phyloP scores from a whole-genome alignment of 2,888 invertebrate species.

The Xestia sexstrigata region DNA sequence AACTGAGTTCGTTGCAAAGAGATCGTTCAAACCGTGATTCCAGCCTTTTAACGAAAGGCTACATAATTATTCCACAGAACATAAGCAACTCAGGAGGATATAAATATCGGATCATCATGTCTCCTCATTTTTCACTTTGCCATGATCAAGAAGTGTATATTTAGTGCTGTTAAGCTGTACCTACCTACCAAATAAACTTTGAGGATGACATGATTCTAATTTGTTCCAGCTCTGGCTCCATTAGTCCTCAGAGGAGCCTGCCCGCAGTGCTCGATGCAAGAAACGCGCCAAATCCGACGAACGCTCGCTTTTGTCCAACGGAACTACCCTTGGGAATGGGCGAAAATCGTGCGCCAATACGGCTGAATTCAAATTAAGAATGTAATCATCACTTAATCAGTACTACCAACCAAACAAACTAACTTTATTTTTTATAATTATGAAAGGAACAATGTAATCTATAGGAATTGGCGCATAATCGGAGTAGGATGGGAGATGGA shows the following conservation, averaged over 20 bases:
- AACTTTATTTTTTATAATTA: conserved; percentile 37
- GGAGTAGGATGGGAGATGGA: background rate
- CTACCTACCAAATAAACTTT: background rate
- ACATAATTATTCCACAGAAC: background rate
- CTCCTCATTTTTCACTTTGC: background rate
- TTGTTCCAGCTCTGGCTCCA: conserved; percentile 93
- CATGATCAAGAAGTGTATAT: background rate
- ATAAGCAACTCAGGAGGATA: background rate
- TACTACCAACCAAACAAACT: conserved; percentile 39
- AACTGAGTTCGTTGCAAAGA: background rate
- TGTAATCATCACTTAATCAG: conserved; percentile 2
- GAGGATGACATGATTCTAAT: background rate
- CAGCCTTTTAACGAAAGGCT: background rate
- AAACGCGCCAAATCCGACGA: conserved; percentile 93
- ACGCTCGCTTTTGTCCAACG: conserved; percentile 94
- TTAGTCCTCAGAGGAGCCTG: conserved; percentile 94
- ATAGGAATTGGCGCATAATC: conserved; percentile 28
- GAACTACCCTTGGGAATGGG: conserved; percentile 95
- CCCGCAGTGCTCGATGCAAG: conserved; percentile 92
- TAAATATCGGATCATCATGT: no score
- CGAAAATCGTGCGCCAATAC: conserved; percentile 93
- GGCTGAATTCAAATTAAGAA: conserved; percentile 81
- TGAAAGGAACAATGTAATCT: conserved; percentile 28
- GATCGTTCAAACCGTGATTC: background rate
- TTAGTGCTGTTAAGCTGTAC: background rate